A percentile compares a stretch with the other conserved stretches of the same genome.
Evolutionary conservation across 2,888 invertebrate species (phyloP).

Genomic region (Pantelozetes paolii): DNA sequence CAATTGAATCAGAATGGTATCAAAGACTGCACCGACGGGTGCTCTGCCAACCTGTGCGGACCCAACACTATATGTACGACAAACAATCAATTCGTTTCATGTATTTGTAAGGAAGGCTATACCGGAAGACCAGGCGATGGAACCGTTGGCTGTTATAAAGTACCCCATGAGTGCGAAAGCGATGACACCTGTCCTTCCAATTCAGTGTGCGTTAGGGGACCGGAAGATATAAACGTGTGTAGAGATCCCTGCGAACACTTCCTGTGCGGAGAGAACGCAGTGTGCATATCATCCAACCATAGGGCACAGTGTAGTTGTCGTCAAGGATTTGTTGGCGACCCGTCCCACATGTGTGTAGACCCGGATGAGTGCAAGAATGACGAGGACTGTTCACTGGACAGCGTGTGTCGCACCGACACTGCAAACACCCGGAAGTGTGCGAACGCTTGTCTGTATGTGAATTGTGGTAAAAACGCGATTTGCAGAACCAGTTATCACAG

Average conservation of each 20-base stretch:
- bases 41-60: constrained; percentile 63
- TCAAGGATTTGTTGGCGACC: constrained; percentile 59
- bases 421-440: constrained; percentile 58
- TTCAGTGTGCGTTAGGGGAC: constrained; percentile 41
- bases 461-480: constrained; percentile 48
- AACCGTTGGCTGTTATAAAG: constrained; percentile 46
- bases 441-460: constrained; percentile 45
- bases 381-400: constrained; percentile 72
- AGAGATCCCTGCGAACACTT: constrained; percentile 47
- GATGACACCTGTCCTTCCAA: constrained; percentile 46
- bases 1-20: constrained; percentile 47
- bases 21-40: constrained; percentile 47
- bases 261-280: constrained; percentile 58
- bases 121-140: constrained; percentile 64
- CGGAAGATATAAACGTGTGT: constrained; percentile 40
- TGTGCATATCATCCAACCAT: constrained; percentile 70
- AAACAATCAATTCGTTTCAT: constrained; percentile 71
- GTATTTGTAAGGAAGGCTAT: constrained; percentile 78
- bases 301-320: constrained; percentile 72
- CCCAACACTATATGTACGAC: constrained; percentile 73
- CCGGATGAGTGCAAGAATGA: constrained; percentile 63
- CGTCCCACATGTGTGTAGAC: constrained; percentile 46
- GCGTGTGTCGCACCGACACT: constrained; percentile 65
- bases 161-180: constrained; percentile 44
- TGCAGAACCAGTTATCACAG: constrained; percentile 47